A percentile compares a stretch with the other conserved stretches of the same genome.
Evolutionary conservation across 2,888 invertebrate species (phyloP).

Genomic region (Cistogaster globosa): DNA sequence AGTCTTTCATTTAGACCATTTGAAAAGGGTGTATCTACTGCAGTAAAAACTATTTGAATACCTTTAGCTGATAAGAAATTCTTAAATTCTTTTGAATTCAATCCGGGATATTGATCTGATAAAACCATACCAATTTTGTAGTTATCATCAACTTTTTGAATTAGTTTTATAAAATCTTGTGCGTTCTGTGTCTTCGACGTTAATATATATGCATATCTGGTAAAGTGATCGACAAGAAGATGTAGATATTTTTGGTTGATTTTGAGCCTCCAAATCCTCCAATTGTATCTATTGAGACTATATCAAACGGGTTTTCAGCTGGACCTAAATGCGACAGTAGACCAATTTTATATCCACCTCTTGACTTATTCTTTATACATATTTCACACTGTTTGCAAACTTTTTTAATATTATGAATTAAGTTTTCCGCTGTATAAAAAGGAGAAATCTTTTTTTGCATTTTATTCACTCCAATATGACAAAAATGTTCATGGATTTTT

Average conservation of each 20-base stretch:
- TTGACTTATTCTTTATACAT: slow-evolving; percentile 69
- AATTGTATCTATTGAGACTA: too few species aligned
- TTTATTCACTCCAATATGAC: slow-evolving; percentile 20
- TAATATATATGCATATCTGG: slow-evolving; percentile 75
- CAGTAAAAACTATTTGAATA: slow-evolving; percentile 65
- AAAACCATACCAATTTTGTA: slow-evolving; percentile 74
- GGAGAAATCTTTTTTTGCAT: background rate
- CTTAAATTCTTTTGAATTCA: slow-evolving; percentile 77
- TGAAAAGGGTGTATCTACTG: slow-evolving; percentile 66
- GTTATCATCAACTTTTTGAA: slow-evolving; percentile 62
- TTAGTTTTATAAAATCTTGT: slow-evolving; percentile 74
- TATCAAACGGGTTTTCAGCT: too few species aligned
- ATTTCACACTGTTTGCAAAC: slow-evolving; percentile 14
- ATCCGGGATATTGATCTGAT: slow-evolving; percentile 75
- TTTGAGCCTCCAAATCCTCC: too few species aligned
- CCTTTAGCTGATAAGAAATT: slow-evolving; percentile 72
- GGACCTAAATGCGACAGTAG: slow-evolving; percentile 69
- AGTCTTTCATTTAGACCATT: slow-evolving; percentile 65
- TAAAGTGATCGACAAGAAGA: too few species aligned
- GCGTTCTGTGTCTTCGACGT: slow-evolving; percentile 60
- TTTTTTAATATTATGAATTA: slow-evolving; percentile 55
- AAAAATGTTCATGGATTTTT: slow-evolving; percentile 39
- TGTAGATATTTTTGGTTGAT: too few species aligned
- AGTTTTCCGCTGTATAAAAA: slow-evolving; percentile 62
- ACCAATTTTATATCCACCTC: slow-evolving; percentile 56